Evolutionary conservation across 2,113 vertebrate genomes (phyloP).

Genomic region (Apus apus): DNA sequence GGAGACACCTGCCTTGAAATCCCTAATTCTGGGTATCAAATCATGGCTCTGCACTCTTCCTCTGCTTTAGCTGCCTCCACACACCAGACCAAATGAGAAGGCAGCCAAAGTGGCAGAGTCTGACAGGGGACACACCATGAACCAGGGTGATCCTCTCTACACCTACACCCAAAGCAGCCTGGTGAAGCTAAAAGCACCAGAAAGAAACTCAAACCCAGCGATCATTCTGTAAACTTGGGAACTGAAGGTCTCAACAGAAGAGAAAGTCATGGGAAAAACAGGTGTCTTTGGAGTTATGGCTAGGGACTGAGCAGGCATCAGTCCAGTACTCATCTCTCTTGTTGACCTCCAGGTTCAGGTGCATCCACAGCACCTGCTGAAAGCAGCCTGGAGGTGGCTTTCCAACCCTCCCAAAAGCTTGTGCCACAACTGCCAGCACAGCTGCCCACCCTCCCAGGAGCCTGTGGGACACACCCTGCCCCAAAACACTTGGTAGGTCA

Average conservation of each 20-base stretch:
- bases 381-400: background rate
- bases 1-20: background rate
- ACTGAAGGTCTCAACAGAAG: background rate
- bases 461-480: rapidly evolving
- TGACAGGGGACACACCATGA: rapidly evolving
- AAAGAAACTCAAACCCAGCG: rapidly evolving
- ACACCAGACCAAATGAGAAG: background rate
- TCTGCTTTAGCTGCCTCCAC: background rate
- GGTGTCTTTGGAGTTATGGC: background rate
- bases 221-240: background rate
- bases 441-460: background rate
- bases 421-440: background rate
- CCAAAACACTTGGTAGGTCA: background rate
- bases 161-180: background rate
- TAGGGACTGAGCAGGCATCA: background rate
- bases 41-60: background rate
- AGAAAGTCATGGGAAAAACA: background rate
- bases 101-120: rapidly evolving
- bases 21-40: background rate
- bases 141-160: background rate
- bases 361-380: background rate
- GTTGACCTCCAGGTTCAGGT: background rate
- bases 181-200: background rate
- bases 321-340: background rate
- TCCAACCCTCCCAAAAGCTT: background rate